Evolutionary conservation across 2,888 invertebrate genomes (phyloP).

Genomic region (Blastobasis lacticolella): DNA sequence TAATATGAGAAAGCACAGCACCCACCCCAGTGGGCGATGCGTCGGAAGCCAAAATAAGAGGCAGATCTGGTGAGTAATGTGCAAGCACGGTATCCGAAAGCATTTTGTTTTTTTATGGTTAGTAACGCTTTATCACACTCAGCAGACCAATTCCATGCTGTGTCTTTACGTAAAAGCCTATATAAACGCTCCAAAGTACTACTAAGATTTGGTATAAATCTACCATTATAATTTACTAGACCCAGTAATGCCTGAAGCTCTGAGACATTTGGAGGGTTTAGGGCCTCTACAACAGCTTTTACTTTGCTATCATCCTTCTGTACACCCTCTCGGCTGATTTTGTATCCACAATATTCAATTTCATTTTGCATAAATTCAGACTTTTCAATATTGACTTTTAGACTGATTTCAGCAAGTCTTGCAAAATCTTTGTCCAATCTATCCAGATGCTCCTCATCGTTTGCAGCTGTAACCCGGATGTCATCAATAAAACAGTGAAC

Average conservation of each 20-base stretch:
- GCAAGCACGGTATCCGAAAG: not conserved
- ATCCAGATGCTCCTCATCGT: not conserved
- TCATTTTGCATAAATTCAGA: not conserved
- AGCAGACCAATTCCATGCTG: not conserved
- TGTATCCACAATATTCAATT: conserved; percentile 1
- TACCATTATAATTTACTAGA: not conserved
- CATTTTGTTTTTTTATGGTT: conserved; percentile 1
- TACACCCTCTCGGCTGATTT: not conserved
- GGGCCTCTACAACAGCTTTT: not conserved
- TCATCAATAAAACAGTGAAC: conserved; percentile 3
- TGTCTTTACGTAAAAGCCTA: not conserved
- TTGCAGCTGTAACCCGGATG: not conserved
- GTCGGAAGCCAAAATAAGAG: conserved; percentile 2
- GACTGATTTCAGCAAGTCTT: not conserved
- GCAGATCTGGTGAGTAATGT: not conserved
- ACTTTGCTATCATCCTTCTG: not conserved
- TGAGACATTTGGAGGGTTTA: not conserved
- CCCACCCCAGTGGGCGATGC: conserved; percentile 7
- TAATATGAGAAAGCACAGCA: conserved; percentile 2
- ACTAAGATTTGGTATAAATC: not conserved
- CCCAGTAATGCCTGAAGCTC: not conserved
- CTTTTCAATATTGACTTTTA: not conserved
- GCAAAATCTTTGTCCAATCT: not conserved
- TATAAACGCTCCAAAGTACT: not conserved
- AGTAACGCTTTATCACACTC: conserved; percentile 1